These are phyloP conservation scores for Arctocebus calabarensis DNA, from an alignment of 2,797 vertebrate genomes.

Conservation along the genomic window DNA sequence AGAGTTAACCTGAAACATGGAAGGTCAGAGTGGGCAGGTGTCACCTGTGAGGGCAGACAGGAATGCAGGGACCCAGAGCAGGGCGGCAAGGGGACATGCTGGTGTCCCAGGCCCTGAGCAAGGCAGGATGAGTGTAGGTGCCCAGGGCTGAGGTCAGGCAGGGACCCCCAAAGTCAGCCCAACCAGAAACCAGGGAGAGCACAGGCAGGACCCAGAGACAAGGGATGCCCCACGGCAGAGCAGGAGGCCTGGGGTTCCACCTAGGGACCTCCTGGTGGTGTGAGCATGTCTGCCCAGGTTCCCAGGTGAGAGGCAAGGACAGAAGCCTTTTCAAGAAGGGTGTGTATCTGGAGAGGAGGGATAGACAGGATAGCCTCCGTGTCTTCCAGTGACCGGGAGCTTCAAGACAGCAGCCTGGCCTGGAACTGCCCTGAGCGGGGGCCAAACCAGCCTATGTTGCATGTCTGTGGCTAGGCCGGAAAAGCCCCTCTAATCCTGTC, in stretches of 20 bases:
- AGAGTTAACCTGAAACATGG: neutral
- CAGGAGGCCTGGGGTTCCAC: fast-evolving
- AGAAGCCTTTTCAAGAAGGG: neutral
- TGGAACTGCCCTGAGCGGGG: fast-evolving
- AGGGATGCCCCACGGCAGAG: fast-evolving
- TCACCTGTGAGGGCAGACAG: too few relatives aligned
- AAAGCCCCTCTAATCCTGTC: fast-evolving
- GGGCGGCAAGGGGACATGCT: fast-evolving
- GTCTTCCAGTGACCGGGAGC: neutral
- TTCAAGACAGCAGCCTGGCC: fast-evolving
- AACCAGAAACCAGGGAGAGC: neutral
- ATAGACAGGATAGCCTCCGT: fast-evolving
- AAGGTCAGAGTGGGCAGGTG: neutral
- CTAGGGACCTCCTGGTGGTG: neutral
- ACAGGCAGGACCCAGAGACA: neutral
- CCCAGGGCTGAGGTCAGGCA: neutral
- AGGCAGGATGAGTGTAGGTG: neutral
- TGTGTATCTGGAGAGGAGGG: fast-evolving
- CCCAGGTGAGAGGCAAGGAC: neutral
- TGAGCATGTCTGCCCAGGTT: fast-evolving
- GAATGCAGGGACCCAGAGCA: neutral
- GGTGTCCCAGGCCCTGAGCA: neutral
- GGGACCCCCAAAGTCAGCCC: neutral
- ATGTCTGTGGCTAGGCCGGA: fast-evolving
- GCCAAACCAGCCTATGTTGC: fast-evolving